A percentile compares a stretch with the other conserved stretches of the same genome.
Evolutionary conservation across 53 echinoderm and acorn worm genomes (phyloP).

Genomic region (Arbacia lixula): DNA sequence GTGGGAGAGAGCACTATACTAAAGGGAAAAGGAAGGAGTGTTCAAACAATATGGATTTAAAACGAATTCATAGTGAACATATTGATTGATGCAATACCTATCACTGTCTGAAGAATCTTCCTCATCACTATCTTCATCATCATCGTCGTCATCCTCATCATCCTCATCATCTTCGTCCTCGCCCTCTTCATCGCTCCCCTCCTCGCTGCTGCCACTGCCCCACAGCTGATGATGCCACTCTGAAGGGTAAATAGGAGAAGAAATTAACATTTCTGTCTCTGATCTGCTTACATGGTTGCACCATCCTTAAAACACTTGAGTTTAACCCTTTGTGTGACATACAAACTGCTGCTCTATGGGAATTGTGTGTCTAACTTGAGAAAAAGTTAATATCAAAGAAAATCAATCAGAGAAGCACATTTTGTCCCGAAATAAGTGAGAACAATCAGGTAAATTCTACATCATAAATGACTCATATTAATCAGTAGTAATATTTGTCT

Average conservation of each 20-base stretch:
- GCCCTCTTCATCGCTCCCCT: conserved; percentile 59
- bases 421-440: not conserved
- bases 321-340: too few relatives aligned
- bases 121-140: conserved; percentile 48
- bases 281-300: too few relatives aligned
- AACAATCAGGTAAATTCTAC: too few relatives aligned
- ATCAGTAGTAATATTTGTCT: too few relatives aligned
- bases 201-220: conserved; percentile 76
- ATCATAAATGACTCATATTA: too few relatives aligned
- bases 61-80: not conserved
- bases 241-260: not conserved
- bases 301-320: too few relatives aligned
- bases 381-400: too few relatives aligned
- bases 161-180: conserved; percentile 68
- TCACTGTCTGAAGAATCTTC: conserved; percentile 56
- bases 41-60: too few relatives aligned
- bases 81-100: not conserved
- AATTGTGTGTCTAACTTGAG: too few relatives aligned
- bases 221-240: conserved; percentile 82
- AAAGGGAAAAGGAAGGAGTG: too few relatives aligned
- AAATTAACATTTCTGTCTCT: not conserved
- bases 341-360: too few relatives aligned
- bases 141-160: conserved; percentile 59
- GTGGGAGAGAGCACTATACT: too few relatives aligned
- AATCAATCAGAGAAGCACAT: not conserved